phyloP scores from a whole-genome alignment of 30 jellyfish, hydroid and myxozoan genomes.

The Pseudorhiza aurosa region DNA sequence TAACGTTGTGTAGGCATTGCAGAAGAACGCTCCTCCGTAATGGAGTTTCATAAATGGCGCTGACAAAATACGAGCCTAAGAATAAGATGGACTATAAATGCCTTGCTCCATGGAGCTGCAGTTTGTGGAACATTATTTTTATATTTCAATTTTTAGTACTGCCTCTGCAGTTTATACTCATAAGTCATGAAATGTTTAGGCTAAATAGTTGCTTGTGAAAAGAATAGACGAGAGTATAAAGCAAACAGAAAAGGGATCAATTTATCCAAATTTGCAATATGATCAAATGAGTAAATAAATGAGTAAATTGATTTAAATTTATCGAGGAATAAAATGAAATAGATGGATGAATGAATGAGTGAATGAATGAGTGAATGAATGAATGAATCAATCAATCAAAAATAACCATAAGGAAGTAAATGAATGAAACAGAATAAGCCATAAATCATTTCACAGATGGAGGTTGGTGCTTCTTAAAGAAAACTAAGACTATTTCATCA shows the following conservation, averaged over 20 bases:
- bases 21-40: slow-evolving; percentile 27
- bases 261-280: no score
- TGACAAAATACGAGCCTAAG: neutral
- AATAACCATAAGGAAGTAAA: no score
- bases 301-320: neutral
- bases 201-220: no score
- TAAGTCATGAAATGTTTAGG: no score
- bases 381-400: neutral
- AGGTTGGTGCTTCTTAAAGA: neutral
- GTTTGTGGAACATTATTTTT: no score
- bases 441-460: neutral
- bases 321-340: neutral
- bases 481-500: neutral
- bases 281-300: neutral
- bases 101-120: no score
- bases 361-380: neutral
- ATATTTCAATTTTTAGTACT: no score
- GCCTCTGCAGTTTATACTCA: no score
- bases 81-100: no score
- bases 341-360: neutral
- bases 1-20: neutral
- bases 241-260: no score
- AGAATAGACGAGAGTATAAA: no score
- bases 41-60: neutral
- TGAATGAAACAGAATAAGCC: neutral